Base-by-base conservation (phyloP, 1,140 invertebrate genomes). In the Arctopsyche grandis region DNA sequence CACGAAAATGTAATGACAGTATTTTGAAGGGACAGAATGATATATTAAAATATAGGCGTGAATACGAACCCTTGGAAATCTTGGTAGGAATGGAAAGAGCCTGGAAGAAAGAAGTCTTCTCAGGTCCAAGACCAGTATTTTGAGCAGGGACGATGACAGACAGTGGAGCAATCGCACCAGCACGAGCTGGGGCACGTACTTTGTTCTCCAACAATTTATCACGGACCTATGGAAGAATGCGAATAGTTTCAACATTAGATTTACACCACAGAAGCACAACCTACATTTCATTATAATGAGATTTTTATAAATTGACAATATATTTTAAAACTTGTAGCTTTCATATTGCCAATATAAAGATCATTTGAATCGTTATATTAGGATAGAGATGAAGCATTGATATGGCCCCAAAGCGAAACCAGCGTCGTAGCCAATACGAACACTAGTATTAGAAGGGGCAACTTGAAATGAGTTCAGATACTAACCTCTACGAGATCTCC, bases 91-190 rank as follows among this genome's bases (percentile, higher is more conserved):
- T 99, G 84, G 97, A 97, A 81, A 99, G 90, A 89, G 99, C 99
- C 90, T 99, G 99, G 93, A 99, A 99, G 95, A 99, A 99, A 87
- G 97, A 98, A 79, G 99, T 99, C 90, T 99, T 99, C 88, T 99
- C 99, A 79, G 99, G 99, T 85, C 98, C 98, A 70, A 99, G 91
- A 80, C 97, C 97, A 77, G 99, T 99, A 88, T 99, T 98, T 88
- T 99, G 98, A n/a, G 98, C 96, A 12, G 98, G 98, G 84, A 99
- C 95, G 83, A 96, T 93, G 76, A 99, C 98, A 85, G 97, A 94
- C 84, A 96, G 90, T 0, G 98, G 99, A 82, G 99, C 99, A 85
- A 99, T 93, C 69, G 98, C 98, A 84, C 98, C 98, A 81, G 96
- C 94, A 90, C 97, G 94, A 83, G 98, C 98, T 44, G 98, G 98